Base-by-base conservation (phyloP, 2,888 invertebrate species). In the Nesidiocoris tenuis region DNA sequence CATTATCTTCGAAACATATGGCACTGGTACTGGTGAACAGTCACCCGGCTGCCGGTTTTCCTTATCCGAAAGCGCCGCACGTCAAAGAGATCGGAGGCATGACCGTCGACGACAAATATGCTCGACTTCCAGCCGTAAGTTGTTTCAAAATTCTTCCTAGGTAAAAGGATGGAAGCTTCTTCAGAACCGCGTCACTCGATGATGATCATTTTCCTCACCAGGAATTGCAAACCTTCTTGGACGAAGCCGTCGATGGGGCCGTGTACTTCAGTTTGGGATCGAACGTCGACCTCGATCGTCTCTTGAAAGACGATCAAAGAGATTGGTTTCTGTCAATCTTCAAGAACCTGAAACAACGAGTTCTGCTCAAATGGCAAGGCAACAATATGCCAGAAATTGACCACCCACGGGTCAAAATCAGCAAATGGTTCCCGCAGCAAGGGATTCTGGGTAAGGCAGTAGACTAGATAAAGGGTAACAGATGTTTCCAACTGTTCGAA, bases 391-490 rank as follows among this genome's bases (percentile, higher is more conserved):
- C 65, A 7, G n/a, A 65, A 16, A 19, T 65, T 7, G 18, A 16
- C 39, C 39, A 24, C 25, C 1, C 65, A 2, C n/a, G 19, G 18
- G 54, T 65, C 54, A 7, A 24, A 25, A 18, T 65, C 16, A 19
- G 65, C 2, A 84, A 88, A 65, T 65, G 65, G 65, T 65, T 65
- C 54, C 65, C 65, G 5, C 65, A 65, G n/a, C 65, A 24, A 21
- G 65, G 54, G 5, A 39, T 65, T 17, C 18, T 65, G 5, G 65
- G 65, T 65, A 2, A 0, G 65, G 25, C n/a, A n/a, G n/a, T n/a
- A n/a, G n/a, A n/a, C n/a, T n/a, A n/a, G n/a, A n/a, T n/a, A n/a
- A n/a, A n/a, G n/a, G n/a, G n/a, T n/a, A n/a, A n/a, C n/a, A n/a
- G n/a, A n/a, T n/a, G n/a, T n/a, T n/a, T n/a, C n/a, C n/a, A n/a